Percentiles rank a stretch among this genome's conserved stretches.
Evolutionary conservation across 2,888 invertebrate species (phyloP).

Genomic region (Zaprionus obscuricornis): DNA sequence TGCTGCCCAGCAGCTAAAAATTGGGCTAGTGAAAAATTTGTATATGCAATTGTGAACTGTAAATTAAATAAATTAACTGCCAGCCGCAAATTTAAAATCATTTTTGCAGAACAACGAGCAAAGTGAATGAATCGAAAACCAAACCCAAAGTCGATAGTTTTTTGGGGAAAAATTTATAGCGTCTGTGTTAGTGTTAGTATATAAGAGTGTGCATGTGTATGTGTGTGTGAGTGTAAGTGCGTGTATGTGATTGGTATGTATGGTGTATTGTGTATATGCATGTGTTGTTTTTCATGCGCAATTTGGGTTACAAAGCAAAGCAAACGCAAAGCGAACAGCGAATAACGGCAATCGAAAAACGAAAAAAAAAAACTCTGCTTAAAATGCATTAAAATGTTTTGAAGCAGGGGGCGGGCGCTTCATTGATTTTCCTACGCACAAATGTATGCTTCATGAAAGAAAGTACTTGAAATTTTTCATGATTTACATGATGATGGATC

Average conservation of each 20-base stretch:
- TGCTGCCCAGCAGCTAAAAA: conserved; percentile 15
- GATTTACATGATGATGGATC: conserved; percentile 27
- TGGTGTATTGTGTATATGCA: conserved; percentile 31
- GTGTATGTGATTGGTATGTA: conserved; percentile 6
- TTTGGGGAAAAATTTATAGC: conserved; percentile 36
- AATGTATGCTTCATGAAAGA: conserved; percentile 58
- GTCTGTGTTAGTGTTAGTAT: no score
- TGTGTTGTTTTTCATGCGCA: conserved; percentile 73
- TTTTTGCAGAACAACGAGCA: not conserved
- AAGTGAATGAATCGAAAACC: conserved; percentile 14
- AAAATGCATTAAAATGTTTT: conserved; percentile 74
- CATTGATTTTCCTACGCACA: conserved; percentile 76
- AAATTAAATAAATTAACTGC: conserved; percentile 24
- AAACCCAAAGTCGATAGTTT: conserved; percentile 22
- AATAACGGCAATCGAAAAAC: conserved; percentile 7
- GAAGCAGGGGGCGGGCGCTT: conserved; percentile 48
- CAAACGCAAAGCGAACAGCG: conserved; percentile 22
- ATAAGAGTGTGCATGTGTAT: conserved; percentile 18
- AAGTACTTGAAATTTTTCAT: conserved; percentile 33
- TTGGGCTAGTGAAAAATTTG: conserved; percentile 33
- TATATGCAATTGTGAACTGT: conserved; percentile 10
- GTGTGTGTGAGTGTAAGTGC: conserved; percentile 14
- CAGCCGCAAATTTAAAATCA: not conserved
- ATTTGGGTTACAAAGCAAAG: conserved; percentile 75
- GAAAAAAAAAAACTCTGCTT: conserved; percentile 60